phyloP scores from a whole-genome alignment of 2,797 vertebrate genomes.

The Pempheris klunzingeri region DNA sequence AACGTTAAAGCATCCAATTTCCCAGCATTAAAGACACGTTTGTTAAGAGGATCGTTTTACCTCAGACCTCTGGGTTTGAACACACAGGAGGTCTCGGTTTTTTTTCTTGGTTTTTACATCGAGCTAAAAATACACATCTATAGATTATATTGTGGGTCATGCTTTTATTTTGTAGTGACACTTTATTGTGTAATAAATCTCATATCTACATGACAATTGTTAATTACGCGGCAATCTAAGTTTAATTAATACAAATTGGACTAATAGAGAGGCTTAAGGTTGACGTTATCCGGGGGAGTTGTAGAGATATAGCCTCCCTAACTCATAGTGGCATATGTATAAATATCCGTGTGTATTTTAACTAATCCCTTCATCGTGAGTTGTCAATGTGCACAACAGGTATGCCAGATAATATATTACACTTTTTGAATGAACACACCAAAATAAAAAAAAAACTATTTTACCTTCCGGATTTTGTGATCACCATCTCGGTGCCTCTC shows the following conservation, averaged over 20 bases:
- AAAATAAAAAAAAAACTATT: slow-evolving; percentile 14
- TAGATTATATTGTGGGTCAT: background rate
- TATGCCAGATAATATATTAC: background rate
- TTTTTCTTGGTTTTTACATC: slow-evolving; percentile 21
- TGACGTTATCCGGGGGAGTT: background rate
- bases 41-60: background rate
- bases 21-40: background rate
- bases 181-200: slow-evolving; percentile 19
- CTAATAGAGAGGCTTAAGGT: background rate
- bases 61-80: background rate
- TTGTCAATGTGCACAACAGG: slow-evolving; percentile 17
- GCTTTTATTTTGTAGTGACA: slow-evolving; percentile 31
- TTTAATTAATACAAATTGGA: background rate
- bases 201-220: slow-evolving; percentile 20
- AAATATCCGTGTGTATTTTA: background rate
- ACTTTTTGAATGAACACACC: slow-evolving; percentile 12
- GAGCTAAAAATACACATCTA: slow-evolving; percentile 8
- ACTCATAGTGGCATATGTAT: background rate
- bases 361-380: background rate
- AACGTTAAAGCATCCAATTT: background rate
- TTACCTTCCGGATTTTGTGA: slow-evolving; percentile 99
- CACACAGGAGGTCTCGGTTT: background rate
- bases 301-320: background rate
- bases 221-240: background rate
- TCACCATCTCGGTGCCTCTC: slow-evolving; percentile 98